Conservation (phyloP, 2,888 invertebrate species). For the Archips xylosteana region DNA sequence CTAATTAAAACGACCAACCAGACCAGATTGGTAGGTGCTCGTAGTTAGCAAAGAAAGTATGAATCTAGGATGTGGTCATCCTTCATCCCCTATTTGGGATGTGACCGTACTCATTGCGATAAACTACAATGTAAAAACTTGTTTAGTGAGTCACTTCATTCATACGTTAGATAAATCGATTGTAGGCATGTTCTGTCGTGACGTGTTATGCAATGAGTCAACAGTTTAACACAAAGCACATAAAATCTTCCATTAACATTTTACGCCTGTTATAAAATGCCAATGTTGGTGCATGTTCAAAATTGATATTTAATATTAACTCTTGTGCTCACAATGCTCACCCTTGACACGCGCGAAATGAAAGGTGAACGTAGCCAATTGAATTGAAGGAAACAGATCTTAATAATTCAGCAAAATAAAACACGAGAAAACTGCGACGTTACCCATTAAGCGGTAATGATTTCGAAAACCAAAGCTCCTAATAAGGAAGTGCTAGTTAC, state of each 20-base stretch:
- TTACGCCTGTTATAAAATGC: constrained; percentile 8
- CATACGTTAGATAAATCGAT: constrained; percentile 20
- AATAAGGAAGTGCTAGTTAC: constrained; percentile 19
- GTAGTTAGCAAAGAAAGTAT: not conserved
- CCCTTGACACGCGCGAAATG: constrained; percentile 35
- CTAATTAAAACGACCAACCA: not conserved
- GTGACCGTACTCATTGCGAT: not conserved
- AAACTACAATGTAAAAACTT: not conserved
- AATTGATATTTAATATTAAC: constrained; percentile 23
- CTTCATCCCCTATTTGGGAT: constrained; percentile 1
- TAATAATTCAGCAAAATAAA: constrained; percentile 5
- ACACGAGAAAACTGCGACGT: not conserved
- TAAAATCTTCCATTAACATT: constrained; percentile 26
- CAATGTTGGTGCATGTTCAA: not conserved
- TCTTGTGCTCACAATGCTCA: constrained; percentile 32
- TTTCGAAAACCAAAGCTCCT: not conserved
- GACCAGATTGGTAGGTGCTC: not conserved
- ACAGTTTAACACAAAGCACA: constrained; percentile 15
- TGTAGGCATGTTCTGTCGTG: constrained; percentile 1
- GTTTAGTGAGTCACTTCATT: constrained; percentile 28
- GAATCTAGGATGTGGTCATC: not conserved
- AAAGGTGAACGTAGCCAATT: constrained; percentile 21
- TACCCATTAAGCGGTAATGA: not conserved
- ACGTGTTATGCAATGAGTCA: constrained; percentile 30
- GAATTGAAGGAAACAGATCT: constrained; percentile 23